phyloP scores from a whole-genome alignment of 2,888 invertebrate genomes.

The Parascotia fuliginaria region DNA sequence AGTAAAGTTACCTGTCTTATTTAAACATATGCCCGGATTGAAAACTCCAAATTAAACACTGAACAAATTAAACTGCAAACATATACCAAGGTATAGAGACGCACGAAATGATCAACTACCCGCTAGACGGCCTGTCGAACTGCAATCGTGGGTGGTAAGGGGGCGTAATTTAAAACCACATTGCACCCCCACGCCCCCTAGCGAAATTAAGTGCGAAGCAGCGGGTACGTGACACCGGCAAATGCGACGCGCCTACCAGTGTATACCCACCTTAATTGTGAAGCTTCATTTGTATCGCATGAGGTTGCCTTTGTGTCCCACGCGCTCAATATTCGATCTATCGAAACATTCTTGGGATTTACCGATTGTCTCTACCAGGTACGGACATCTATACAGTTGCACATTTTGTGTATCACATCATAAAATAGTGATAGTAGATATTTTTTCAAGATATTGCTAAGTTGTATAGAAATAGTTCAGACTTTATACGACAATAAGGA shows the following conservation, averaged over 20 bases:
- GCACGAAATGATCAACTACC: conserved; percentile 43
- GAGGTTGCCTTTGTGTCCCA: conserved; percentile 30
- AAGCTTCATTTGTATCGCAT: conserved; percentile 73
- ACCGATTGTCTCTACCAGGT: too few species aligned
- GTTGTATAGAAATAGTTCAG: too few species aligned
- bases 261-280: conserved; percentile 79
- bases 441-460: too few species aligned
- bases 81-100: conserved; percentile 10
- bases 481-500: too few species aligned
- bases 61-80: background rate
- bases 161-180: conserved; percentile 83
- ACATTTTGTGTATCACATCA: too few species aligned
- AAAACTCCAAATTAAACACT: too few species aligned
- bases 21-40: too few species aligned
- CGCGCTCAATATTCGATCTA: background rate
- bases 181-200: conserved; percentile 55
- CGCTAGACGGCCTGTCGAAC: conserved; percentile 52
- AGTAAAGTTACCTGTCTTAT: too few species aligned
- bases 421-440: too few species aligned
- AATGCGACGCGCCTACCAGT: conserved; percentile 76
- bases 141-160: conserved; percentile 56
- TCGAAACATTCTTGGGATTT: conserved; percentile 12
- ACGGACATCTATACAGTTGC: too few species aligned
- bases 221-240: conserved; percentile 81
- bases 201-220: conserved; percentile 82